Base-by-base conservation (phyloP, 2,888 invertebrate species). In the Andrena hattorfiana region DNA sequence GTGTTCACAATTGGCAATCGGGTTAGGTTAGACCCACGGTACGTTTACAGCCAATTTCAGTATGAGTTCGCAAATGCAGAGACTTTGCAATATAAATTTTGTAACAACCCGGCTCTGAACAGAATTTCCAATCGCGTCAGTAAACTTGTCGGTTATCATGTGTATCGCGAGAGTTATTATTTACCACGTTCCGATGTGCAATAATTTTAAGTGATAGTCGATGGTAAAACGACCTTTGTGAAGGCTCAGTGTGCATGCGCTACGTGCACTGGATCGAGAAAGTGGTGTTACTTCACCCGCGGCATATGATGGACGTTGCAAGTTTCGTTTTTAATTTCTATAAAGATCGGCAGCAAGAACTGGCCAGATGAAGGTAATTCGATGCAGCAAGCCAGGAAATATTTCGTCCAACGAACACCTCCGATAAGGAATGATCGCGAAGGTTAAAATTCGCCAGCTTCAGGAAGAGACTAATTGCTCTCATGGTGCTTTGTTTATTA, bases 331-430 rank as follows among this genome's bases (percentile, higher is more conserved):
- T 64, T 66, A 74, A 83, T 73, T 84, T 66, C 56, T 60, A 54
- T 69, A 67, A 59, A 70, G 63, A 81, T 78, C 62, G 77, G 74
- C 86, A 85, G 74, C 76, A 71, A 81, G 81, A 86, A 69, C 59
- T 84, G 63, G 81, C 84, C 89, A 87, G 67, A 90, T 90, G 90
- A 90, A 90, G 90, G 90, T 90, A 89, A 85, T 81, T 77, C n/a
- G 20, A 23, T 8, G 20, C 23, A 7, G 23, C 28, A n/a, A n/a
- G 42, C 13, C 13, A 20, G 64, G 23, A 30, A 63, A 28, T 69
- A 51, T 64, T 74, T 73, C 48, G 1, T 30, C 2, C 10, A 26
- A 30, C n/a, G 7, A 63, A 60, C 49, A 56, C 66, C 66, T 20
- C 23, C 16, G 42, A 35, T 35, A 42, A 56, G 28, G 32, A 72